Base-by-base conservation (phyloP, 2,888 invertebrate species). In the Serrognathus titanus region DNA sequence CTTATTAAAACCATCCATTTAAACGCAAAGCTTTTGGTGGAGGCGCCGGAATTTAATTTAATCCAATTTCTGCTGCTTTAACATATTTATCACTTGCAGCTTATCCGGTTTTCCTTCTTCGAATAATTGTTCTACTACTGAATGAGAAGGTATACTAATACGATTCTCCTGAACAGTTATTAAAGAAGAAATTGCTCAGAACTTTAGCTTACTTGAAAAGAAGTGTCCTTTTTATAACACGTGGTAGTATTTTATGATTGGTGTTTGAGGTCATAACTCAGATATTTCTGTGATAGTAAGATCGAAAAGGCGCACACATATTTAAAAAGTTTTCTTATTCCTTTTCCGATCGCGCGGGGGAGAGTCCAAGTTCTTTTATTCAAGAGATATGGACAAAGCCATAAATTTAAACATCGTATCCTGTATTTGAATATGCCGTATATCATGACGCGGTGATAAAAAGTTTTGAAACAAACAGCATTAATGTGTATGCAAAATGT, bases 381-480 rank as follows among this genome's bases (percentile, higher is more conserved):
- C 56, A 63, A 47, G 59, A 60, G 57, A 54, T 59, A 48, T 37
- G 50, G 45, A 41, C 16, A 9, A 11, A 49, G 60, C 61, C 59
- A 63, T 65, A 65, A 65, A 65, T 65, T 65, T 53, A 36, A 59
- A 60, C 62, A 62, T 61, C 59, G 56, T 61, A 58, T 59, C 61
- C 60, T 58, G 53, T 62, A 63, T 65, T 63, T 61, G 58, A 63
- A 63, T 63, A 51, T 53, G 48, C 58, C 63, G 60, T 64, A 66
- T 63, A 64, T 66, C 66, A 64, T 53, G 59, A 53, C 48, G 59
- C 57, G 64, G 63, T 66, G 64, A 65, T 67, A 66, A 67, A 66
- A 64, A 67, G 60, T 65, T 67, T 63, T 59, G 64, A 62, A 66
- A 67, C 64, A 66, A 63, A 63, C 63, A 64, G 63, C 65, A 66